A percentile compares a stretch with the other conserved stretches of the same genome.
Conservation (phyloP, 2,113 vertebrate genomes). For the Xenus cinereus region DNA sequence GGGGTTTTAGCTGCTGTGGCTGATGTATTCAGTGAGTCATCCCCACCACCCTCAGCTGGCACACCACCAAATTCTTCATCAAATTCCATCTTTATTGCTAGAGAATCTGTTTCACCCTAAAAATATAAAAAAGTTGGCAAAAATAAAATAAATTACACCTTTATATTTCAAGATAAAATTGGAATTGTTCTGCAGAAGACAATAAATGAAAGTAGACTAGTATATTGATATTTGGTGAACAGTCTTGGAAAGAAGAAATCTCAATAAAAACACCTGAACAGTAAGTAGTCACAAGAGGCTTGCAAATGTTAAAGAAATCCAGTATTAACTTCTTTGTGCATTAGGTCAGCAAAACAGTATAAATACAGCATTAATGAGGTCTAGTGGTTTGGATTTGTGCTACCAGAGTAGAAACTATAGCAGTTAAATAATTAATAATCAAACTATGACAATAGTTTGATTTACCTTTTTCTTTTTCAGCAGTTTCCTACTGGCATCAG, state of each 20-base stretch:
- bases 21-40: conserved; percentile 74
- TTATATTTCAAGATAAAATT: background rate
- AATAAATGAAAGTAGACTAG: background rate
- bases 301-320: background rate
- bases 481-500: conserved; percentile 90
- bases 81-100: conserved; percentile 87
- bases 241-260: background rate
- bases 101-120: conserved; percentile 84
- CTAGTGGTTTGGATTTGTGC: background rate
- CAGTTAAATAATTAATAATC: background rate
- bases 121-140: conserved; percentile 23
- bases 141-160: background rate
- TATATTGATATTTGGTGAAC: background rate
- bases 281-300: background rate
- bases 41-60: conserved; percentile 77
- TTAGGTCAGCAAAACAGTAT: background rate
- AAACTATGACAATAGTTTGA: background rate
- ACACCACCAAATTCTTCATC: conserved; percentile 84
- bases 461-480: conserved; percentile 93
- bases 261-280: background rate
- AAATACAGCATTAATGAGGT: background rate
- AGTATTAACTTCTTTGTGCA: background rate
- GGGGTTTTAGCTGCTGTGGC: conserved; percentile 68
- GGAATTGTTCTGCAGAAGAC: background rate
- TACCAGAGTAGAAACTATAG: background rate